Evolutionary conservation across 2,113 vertebrate genomes (phyloP).

Genomic region (Ceyx margarethae): DNA sequence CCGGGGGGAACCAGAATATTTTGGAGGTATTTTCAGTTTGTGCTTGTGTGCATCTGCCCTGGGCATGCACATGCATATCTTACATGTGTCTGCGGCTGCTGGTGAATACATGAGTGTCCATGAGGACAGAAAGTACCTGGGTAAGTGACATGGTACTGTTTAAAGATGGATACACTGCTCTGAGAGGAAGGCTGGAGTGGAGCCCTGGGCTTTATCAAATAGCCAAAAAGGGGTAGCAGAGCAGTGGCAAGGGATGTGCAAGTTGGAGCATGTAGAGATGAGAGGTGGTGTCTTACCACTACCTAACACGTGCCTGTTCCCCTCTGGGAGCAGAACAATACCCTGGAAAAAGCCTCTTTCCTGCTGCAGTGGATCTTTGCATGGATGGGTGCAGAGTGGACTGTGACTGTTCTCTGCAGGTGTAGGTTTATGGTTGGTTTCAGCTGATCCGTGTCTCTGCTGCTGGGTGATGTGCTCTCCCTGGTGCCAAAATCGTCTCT

Average conservation of each 20-base stretch:
- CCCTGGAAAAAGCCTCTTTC: not conserved
- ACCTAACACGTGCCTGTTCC: not conserved
- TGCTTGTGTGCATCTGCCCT: not conserved
- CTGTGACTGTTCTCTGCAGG: not conserved
- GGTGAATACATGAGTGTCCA: not conserved
- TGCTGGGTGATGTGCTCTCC: constrained; percentile 18
- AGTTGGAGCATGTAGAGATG: not conserved
- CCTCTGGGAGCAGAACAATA: not conserved
- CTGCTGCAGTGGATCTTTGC: not conserved
- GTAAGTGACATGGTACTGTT: not conserved
- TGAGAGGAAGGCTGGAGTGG: not conserved
- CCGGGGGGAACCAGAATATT: not conserved
- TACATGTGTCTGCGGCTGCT: not conserved
- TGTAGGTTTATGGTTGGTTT: not conserved
- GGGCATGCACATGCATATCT: not conserved
- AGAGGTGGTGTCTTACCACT: not conserved
- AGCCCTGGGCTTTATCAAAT: not conserved
- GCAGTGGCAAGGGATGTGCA: not conserved
- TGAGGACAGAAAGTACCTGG: not conserved
- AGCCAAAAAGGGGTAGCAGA: not conserved
- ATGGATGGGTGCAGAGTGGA: not conserved
- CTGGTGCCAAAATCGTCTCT: constrained; percentile 51
- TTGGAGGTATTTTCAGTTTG: not conserved
- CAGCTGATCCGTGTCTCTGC: not conserved
- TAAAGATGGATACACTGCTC: not conserved